A percentile compares a stretch with the other conserved stretches of the same genome.
Conservation (phyloP, 2,113 vertebrate genomes). For the Gadus macrocephalus region DNA sequence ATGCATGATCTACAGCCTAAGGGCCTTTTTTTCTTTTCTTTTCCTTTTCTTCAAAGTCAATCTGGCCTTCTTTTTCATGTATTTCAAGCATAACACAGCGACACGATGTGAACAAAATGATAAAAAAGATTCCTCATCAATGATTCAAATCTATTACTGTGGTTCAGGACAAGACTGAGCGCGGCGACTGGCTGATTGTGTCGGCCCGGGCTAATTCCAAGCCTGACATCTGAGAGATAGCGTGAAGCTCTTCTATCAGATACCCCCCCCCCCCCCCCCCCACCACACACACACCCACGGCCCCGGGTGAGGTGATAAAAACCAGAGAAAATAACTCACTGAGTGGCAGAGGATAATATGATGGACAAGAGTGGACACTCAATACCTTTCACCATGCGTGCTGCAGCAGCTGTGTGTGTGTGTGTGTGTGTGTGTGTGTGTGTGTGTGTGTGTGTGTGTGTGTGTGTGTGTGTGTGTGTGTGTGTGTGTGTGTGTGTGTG, state of each 20-base stretch:
- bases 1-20: too few species aligned
- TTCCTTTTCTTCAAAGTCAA: too few species aligned
- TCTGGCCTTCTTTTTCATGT: too few species aligned
- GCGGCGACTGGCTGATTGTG: constrained; percentile 31
- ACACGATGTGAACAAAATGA: too few species aligned
- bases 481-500: background rate
- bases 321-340: background rate
- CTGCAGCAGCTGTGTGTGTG: background rate
- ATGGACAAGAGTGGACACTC: background rate
- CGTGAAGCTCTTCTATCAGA: constrained; percentile 34
- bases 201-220: constrained; percentile 7
- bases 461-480: too few species aligned
- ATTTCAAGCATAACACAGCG: too few species aligned
- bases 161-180: constrained; percentile 1
- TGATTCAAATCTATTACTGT: too few species aligned
- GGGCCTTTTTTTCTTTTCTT: too few species aligned
- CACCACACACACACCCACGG: too few species aligned
- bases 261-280: background rate
- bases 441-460: constrained; percentile 4
- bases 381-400: background rate
- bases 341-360: background rate
- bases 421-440: constrained; percentile 1
- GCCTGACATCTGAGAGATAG: constrained; percentile 16
- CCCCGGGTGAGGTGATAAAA: constrained; percentile 9
- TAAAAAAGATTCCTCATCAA: too few species aligned